Evolutionary conservation across 2,797 vertebrate genomes (phyloP).

Genomic region (Hippoglossus hippoglossus): DNA sequence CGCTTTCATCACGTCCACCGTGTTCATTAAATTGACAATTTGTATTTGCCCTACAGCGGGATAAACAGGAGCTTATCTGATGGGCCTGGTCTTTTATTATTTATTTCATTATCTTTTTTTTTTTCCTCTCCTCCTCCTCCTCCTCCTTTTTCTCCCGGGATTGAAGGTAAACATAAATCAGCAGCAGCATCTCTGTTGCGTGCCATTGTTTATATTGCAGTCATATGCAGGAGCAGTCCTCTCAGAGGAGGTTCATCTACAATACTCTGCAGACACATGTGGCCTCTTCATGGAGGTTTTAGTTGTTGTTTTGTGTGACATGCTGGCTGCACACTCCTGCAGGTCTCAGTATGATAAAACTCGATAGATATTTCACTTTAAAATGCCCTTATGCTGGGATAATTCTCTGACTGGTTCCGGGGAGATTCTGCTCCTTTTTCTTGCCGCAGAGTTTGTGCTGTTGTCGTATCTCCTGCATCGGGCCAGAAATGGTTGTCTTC

Average conservation of each 20-base stretch:
- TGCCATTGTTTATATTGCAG: constrained; percentile 78
- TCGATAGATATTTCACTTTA: constrained; percentile 55
- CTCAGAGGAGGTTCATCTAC: constrained; percentile 73
- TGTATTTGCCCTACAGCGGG: constrained; percentile 85
- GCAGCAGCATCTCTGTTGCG: constrained; percentile 76
- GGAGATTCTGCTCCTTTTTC: constrained; percentile 26
- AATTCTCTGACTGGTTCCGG: constrained; percentile 36
- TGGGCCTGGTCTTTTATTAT: constrained; percentile 82
- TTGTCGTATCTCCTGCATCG: constrained; percentile 19
- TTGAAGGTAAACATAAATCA: constrained; percentile 84
- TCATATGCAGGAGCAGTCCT: constrained; percentile 72
- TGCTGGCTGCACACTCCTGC: constrained; percentile 39
- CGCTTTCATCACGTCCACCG: constrained; percentile 84
- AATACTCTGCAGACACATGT: constrained; percentile 67
- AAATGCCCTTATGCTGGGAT: constrained; percentile 53
- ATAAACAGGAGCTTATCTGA: constrained; percentile 85
- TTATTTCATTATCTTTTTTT: constrained; percentile 81
- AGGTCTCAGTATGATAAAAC: constrained; percentile 46
- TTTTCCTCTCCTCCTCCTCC: constrained; percentile 28
- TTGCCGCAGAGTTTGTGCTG: constrained; percentile 16
- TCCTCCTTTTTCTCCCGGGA: constrained; percentile 70
- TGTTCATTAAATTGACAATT: constrained; percentile 89
- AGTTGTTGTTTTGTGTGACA: constrained; percentile 58
- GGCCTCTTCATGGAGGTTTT: constrained; percentile 74
- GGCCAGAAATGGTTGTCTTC: constrained; percentile 33